Base-by-base conservation (phyloP, 2,797 vertebrate genomes). In the Poeciliopsis infans region DNA sequence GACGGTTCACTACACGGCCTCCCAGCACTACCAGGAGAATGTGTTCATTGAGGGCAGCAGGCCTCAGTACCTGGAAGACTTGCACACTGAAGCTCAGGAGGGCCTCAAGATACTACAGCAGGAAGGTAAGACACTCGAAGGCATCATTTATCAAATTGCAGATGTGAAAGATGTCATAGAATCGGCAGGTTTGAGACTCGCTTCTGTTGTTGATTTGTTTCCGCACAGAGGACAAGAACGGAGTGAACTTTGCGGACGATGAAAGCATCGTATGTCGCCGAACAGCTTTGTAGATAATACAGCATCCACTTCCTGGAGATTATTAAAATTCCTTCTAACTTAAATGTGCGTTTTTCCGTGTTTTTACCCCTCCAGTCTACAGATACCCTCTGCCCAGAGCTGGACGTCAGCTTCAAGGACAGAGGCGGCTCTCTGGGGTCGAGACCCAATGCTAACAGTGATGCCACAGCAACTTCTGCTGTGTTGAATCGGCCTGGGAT, bases 1-100 rank as follows among this genome's bases (percentile, higher is more conserved):
- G 88, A 90, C 95, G 1, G 95, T 96, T 75, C 95, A 95, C 93
- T 97, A 94, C 91, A 95, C 76, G 0, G 88, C 93, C 15, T 95
- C 95, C 0, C 95, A 96, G 74, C 96, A 97, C 88, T 96, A 95
- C 78, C 96, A 96, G 91, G 97, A 99, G 91, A 99, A 99, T 81
- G 96, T 98, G 72, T 99, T 99, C 95, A 98, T 98, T 79, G 97
- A 98, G 89, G 95, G 95, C 31, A 96, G 96, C 78, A 95, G 97
- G 5, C 93, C 96, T 6, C 95, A 97, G 51, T 97, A 97, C 93
- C 95, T 99, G 90, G 96, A 99, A 83, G 97, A 97, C 83, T 96
- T 99, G 74, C 98, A 99, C 94, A 96, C 88, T 0, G 97, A 99
- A 92, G 98, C 98, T 39, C 97, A 96, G 92, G 95, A 97, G 55